Evolutionary conservation across 2,113 vertebrate species (phyloP), one percentile per base, ranked within the genome.

Genomic region (Craseonycteris thonglongyai): DNA sequence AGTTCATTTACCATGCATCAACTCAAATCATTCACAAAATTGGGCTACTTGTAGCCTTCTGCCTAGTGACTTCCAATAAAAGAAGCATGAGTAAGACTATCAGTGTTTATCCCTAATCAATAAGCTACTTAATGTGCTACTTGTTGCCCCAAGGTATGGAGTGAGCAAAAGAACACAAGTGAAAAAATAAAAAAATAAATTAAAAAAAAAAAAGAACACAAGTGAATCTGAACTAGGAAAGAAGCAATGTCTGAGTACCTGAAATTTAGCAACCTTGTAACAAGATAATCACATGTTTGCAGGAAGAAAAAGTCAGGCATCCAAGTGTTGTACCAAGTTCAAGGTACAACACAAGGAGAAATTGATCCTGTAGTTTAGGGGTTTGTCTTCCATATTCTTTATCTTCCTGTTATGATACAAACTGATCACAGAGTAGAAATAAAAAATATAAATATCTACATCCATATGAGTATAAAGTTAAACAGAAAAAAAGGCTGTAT

Each of bases 401-500:
- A 75, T 14, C 65, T 94, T 92, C 14, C 33, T 90, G 5, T 40
- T 81, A 65, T 47, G 12, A 45, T 69, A 22, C 11, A 63, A 86
- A 79, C 4, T 93, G 71, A 68, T 51, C 35, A 22, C 33, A 80
- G 7, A 1, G 15, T 59, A 96, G 40, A 96, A 68, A 79, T 9
- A 87, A 26, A 86, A 80, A 78, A 86, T 40, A 58, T 11, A 74
- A 51, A 58, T 40, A 24, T 65, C 75, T 90, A 33, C 14, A 35
- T 38, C n/a, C 1, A 71, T 58, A 2, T n/a, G n/a, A n/a, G n/a
- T n/a, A n/a, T 10, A 66, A 69, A 65, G 40, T 78, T 69, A 91
- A 97, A 71, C 30, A 93, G 84, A 75, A 95, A 96, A 19, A 19
- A 79, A 56, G 33, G 24, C 30, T 85, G 12, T 83, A 47, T 71